phyloP scores from a whole-genome alignment of 2,797 vertebrate species.

The Pseudochromis fuscus region DNA sequence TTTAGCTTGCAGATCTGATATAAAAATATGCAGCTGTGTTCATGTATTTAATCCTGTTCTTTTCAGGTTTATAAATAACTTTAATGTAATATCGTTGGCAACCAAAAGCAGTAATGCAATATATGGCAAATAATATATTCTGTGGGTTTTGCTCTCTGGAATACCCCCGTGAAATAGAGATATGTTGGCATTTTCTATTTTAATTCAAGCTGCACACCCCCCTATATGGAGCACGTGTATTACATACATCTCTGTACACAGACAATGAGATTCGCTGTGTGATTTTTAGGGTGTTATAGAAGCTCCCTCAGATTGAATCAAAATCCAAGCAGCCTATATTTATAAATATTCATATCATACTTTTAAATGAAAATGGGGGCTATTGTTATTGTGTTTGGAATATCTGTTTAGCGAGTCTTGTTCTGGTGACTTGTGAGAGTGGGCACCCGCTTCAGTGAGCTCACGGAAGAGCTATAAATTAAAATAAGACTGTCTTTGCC shows the following conservation, averaged over 20 bases:
- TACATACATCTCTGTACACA: constrained; percentile 60
- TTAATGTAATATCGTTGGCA: constrained; percentile 17
- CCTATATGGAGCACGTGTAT: constrained; percentile 63
- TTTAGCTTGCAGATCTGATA: constrained; percentile 52
- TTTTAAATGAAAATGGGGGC: constrained; percentile 73
- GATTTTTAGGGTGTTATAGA: constrained; percentile 70
- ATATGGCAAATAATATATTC: constrained; percentile 24
- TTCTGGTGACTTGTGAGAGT: constrained; percentile 73
- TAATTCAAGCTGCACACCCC: constrained; percentile 41
- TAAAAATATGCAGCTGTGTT: constrained; percentile 31
- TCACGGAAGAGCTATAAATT: constrained; percentile 81
- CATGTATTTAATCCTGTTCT: constrained; percentile 22
- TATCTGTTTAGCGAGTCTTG: constrained; percentile 63
- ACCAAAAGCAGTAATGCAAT: constrained; percentile 25
- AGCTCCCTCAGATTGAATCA: constrained; percentile 68
- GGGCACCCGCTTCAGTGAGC: constrained; percentile 73
- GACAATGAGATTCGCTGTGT: constrained; percentile 60
- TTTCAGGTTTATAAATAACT: constrained; percentile 25
- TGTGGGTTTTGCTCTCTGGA: constrained; percentile 29
- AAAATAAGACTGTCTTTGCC: constrained; percentile 81
- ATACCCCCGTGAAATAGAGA: constrained; percentile 44
- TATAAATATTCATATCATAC: constrained; percentile 80
- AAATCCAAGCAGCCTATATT: constrained; percentile 63
- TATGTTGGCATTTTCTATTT: constrained; percentile 58
- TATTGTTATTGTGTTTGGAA: constrained; percentile 75